These are phyloP conservation scores for Scomber scombrus DNA, from an alignment of 2,113 vertebrate species.

Conservation along the genomic window DNA sequence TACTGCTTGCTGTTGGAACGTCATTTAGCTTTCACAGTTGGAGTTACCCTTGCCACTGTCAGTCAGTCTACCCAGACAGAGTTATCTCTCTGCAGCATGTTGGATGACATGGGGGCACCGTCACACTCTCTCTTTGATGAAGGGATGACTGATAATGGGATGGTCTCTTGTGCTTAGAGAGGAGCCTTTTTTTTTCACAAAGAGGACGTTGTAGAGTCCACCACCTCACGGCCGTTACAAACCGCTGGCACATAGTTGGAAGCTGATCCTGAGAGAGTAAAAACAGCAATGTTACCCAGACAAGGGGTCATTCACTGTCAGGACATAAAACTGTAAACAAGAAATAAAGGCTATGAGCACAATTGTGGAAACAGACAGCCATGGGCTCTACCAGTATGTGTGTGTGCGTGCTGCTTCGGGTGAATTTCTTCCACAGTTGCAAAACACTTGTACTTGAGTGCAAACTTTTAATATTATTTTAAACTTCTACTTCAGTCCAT, in stretches of 20 bases:
- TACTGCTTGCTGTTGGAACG: conserved; percentile 54
- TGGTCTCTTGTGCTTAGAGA: conserved; percentile 58
- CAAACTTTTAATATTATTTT: too few relatives aligned
- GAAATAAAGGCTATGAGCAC: conserved; percentile 25
- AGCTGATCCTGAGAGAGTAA: conserved; percentile 83
- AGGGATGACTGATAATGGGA: conserved; percentile 40
- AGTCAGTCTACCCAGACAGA: conserved; percentile 35
- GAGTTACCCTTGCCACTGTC: conserved; percentile 35
- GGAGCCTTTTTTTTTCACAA: conserved; percentile 84
- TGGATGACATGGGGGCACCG: conserved; percentile 28
- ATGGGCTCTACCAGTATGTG: too few relatives aligned
- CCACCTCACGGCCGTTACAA: conserved; percentile 96
- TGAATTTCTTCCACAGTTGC: not conserved
- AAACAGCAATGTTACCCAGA: conserved; percentile 23
- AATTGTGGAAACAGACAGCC: not conserved
- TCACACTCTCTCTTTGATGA: conserved; percentile 32
- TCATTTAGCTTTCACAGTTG: conserved; percentile 67
- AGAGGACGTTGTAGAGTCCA: conserved; percentile 97
- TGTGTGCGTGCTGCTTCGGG: not conserved
- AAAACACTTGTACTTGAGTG: not conserved
- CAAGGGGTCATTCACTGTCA: not conserved
- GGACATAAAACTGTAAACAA: conserved; percentile 13
- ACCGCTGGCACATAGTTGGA: conserved; percentile 93
- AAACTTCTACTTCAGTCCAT: too few relatives aligned
- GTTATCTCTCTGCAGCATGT: conserved; percentile 58